Base-by-base conservation (phyloP, 2,888 invertebrate genomes). In the Phragmatobia fuliginosa region DNA sequence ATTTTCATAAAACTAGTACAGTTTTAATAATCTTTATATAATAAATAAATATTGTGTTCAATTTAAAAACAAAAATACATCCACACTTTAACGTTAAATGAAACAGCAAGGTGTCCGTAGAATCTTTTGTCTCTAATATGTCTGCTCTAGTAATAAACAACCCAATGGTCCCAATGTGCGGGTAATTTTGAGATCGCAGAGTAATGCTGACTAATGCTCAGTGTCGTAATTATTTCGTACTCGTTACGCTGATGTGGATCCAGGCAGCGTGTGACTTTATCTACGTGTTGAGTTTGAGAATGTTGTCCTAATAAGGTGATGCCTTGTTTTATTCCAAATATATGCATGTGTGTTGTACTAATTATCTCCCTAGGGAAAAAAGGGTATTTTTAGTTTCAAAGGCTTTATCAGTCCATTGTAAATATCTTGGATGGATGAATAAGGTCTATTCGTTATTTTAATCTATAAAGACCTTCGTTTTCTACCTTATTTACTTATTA, bases 191-290 rank as follows among this genome's bases (percentile, higher is more conserved):
- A 79, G 75, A 74, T 73, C 67, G 64, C 64, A 61, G 59, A 75
- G 72, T 81, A 79, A 79, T 76, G 85, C 84, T 85, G 83, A 85
- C 66, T 83, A 81, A 83, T 82, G 76, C 77, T 74, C 70, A 81
- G 77, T 68, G 74, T 77, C 72, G 79, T 84, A 83, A 86, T 86
- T 85, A 85, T 83, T 80, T 76, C 75, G 74, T 66, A 79, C 81
- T 86, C 82, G 83, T 85, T 84, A 82, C 73, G 84, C 81, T 85
- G 85, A 83, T 81, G 78, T 65, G 74, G 61, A 38, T 36, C 66
- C 64, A 71, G 66, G 77, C 78, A 76, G 74, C 66, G 67, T 28
- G 73, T 70, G 71, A 70, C 70, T 73, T 36, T 56, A 52, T 56
- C 75, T 70, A 73, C 73, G 69, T 67, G 70, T 71, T 60, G 65